Evolutionary conservation across 2,797 vertebrate species (phyloP), one percentile per base, ranked within the genome.

Genomic region (Falco biarmicus): DNA sequence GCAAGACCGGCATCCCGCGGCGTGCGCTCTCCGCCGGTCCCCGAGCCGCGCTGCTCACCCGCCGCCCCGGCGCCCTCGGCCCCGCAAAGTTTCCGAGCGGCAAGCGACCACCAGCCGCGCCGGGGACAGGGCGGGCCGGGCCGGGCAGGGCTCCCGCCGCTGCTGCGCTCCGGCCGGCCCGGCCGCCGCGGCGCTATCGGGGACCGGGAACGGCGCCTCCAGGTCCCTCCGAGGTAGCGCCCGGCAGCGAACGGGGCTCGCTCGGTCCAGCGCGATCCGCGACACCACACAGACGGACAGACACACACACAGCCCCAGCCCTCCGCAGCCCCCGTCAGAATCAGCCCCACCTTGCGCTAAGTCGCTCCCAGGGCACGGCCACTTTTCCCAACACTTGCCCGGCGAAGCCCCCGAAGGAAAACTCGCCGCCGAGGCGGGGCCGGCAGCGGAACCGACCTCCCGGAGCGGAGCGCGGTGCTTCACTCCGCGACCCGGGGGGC

Each of bases 11-110:
- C 74, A 6, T 1, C 54, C 78, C 34, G 13, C 37, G 4, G 32
- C 18, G 8, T 5, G 21, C 19, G 26, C 65, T 39, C 41, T 4
- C 61, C 82, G 4, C 1, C 70, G 34, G 3, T 41, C 32, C 39
- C 81, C 2, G 14, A n/a, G 21, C 39, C 51, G 53, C 12, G 57
- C 82, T 11, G 45, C 3, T 34, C 24, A 6, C 87, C 0, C 1
- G 3, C 77, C 65, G 17, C 53, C 31, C 6, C 1, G 45, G 29
- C 41, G 39, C 39, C 39, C 39, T 41, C 39, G 39, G 39, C 39
- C 39, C 11, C 39, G 39, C 39, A 79, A 93, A 95, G 29, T 95
- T 96, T 96, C 85, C 79, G 24, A 31, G 34, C 37, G 5, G 50
- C 64, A 39, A 83, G 34, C 71, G 80, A 43, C 60, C 50, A 29